These are phyloP conservation scores for Zaprionus ornatus DNA, from an alignment of 1,140 invertebrate species.

Conservation along the genomic window DNA sequence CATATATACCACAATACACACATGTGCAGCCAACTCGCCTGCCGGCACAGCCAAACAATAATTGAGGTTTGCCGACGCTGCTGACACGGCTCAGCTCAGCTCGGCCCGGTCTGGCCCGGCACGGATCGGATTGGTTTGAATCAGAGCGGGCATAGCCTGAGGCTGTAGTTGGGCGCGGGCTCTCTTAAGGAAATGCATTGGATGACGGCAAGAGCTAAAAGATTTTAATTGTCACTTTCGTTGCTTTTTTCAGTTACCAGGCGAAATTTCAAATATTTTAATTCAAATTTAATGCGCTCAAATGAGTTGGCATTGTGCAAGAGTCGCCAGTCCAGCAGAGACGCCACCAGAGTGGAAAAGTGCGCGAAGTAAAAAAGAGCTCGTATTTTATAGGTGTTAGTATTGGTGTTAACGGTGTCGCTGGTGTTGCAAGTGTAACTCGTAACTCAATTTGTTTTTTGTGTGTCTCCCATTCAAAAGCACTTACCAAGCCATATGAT, in stretches of 20 bases:
- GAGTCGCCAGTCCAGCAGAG: slow-evolving; percentile 4
- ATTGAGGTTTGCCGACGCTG: slow-evolving; percentile 63
- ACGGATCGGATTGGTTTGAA: slow-evolving; percentile 32
- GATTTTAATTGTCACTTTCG: slow-evolving; percentile 78
- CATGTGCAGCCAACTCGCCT: slow-evolving; percentile 23
- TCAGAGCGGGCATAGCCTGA: slow-evolving; percentile 13
- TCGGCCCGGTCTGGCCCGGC: slow-evolving; percentile 27
- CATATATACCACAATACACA: slow-evolving; percentile 18
- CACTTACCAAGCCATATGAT: slow-evolving; percentile 39
- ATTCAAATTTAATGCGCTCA: slow-evolving; percentile 78
- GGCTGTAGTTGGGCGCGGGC: slow-evolving; percentile 50
- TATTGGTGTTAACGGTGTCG: slow-evolving; percentile 12
- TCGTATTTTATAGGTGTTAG: slow-evolving; percentile 16
- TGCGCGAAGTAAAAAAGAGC: neutral
- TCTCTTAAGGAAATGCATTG: slow-evolving; percentile 70
- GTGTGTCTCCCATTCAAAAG: slow-evolving; percentile 6
- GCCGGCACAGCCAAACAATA: slow-evolving; percentile 58
- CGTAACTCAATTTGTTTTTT: slow-evolving; percentile 38
- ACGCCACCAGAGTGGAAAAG: neutral
- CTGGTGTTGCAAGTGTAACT: slow-evolving; percentile 40
- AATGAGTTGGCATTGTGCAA: slow-evolving; percentile 67
- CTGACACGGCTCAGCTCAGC: slow-evolving; percentile 27
- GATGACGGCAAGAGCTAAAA: slow-evolving; percentile 38
- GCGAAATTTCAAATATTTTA: slow-evolving; percentile 79
- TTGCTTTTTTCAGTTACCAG: slow-evolving; percentile 45